Base-by-base conservation (phyloP, 2,113 vertebrate species). In the Meleagris gallopavo region DNA sequence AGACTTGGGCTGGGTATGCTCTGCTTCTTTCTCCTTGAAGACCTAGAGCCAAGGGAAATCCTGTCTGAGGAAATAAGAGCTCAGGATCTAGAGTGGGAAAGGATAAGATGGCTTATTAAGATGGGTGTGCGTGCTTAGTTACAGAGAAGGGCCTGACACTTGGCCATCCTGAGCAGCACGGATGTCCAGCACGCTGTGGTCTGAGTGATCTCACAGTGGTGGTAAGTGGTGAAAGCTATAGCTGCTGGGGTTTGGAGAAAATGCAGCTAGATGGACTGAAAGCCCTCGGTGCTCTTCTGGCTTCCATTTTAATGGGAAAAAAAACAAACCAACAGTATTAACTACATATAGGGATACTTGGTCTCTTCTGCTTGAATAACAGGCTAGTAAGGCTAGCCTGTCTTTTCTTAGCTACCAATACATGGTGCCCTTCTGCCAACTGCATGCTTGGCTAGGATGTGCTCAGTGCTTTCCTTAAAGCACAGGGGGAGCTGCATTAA, bases 1-100 rank as follows among this genome's bases (percentile, higher is more conserved):
- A 58, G 57, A 30, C 45, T 66, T 64, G 66, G 64, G n/a, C n/a
- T 88, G 41, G 24, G 2, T 50, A 24, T 61, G 79, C 70, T 30
- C 81, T 17, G 34, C 19, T 92, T 84, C 89, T 93, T 93, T 81
- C 71, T 92, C 78, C 85, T 94, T 80, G 74, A 91, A 80, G 71
- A 82, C 60, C 55, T 61, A 36, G 74, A 85, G 78, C 87, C 67
- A 54, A 83, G 84, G 82, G 74, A 80, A 46, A 93, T 94, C 67
- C 79, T 95, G 93, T 54, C 57, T 80, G 89, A 91, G 81, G 89
- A 81, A 93, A 77, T 57, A 75, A 81, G 62, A 94, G 70, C 94
- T 86, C 32, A 2, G 67, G 79, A 88, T 88, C 79, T 83, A 29
- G 65, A 91, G 41, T 74, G 82, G 72, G 60, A 54, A 83, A 60